Base-by-base conservation (phyloP, 2,113 vertebrate genomes). In the Gasterosteus nipponicus region DNA sequence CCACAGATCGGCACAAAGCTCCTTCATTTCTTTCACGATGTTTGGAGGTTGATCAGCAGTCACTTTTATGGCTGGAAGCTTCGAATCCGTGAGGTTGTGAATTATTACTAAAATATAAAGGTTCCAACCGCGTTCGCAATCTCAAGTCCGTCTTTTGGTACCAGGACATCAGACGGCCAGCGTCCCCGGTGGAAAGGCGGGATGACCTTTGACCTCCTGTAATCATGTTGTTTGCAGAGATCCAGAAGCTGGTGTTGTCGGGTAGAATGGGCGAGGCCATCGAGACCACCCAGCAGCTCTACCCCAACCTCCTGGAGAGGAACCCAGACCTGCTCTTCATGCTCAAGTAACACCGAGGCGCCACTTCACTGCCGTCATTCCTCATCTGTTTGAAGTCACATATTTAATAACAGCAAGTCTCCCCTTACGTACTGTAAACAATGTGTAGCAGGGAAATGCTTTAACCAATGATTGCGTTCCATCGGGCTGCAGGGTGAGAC, bases 181-280 rank as follows among this genome's bases (percentile, higher is more conserved):
- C 44, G 7, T 51, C 31, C 5, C 18, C 16, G 1, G 1, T 19
- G 31, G 5, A 39, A 16, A 39, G 47, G 26, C 33, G 14, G 0
- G 7, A 12, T 26, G 1, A 12, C 7, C 38, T 7, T 1, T 47
- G 1, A 8, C 11, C 51, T 69, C 1, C 1, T 33, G 5, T 46
- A 2, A 42, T 51, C 4, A 0, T 72, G 49, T 19, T 29, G 47
- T 22, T 69, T 90, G 87, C 93, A 99, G 98, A 98, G 94, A 99
- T 99, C 95, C 98, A 99, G 94, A 99, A 98, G 94, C 93, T 99
- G 95, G 97, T 99, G 88, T 93, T 99, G 94, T 97, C 98, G 10
- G 98, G 98, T 91, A 95, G 98, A 94, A 99, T 99, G 98, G 98
- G 98, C 83, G 98, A 99, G 94, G 98, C 98, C 93, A 99, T 99